Conservation (phyloP, 2,797 vertebrate genomes). For the Pseudochirops corinnae region DNA sequence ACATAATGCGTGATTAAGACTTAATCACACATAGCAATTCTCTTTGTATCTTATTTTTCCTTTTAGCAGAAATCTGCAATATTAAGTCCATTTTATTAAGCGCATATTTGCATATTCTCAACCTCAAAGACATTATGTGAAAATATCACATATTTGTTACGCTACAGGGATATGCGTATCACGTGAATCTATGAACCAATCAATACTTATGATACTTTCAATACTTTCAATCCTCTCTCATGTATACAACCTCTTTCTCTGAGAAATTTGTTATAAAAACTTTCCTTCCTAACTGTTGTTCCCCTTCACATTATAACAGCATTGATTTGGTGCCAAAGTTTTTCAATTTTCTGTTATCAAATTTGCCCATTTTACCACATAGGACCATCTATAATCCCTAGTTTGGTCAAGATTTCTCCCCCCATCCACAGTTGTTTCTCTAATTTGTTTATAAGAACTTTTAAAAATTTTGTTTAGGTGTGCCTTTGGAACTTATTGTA, state of each 20-base stretch:
- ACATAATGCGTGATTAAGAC: neutral
- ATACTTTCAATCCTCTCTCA: neutral
- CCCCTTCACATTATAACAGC: neutral
- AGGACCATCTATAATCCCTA: neutral
- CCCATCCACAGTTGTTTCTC: neutral
- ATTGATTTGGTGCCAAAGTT: neutral
- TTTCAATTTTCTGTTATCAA: neutral
- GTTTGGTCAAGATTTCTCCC: neutral
- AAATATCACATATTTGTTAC: neutral
- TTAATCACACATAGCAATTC: neutral
- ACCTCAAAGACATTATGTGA: neutral
- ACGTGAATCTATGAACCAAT: neutral
- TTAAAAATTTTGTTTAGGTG: neutral
- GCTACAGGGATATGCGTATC: neutral
- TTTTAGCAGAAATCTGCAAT: neutral
- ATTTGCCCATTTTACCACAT: neutral
- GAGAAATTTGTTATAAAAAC: neutral
- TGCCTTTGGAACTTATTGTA: neutral
- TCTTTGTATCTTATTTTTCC: conserved; percentile 8
- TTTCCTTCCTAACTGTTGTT: neutral
- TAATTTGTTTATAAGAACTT: neutral
- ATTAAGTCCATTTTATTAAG: conserved; percentile 33
- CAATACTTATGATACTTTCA: neutral
- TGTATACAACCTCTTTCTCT: neutral
- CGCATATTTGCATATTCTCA: neutral